A percentile compares a stretch with the other conserved stretches of the same genome.
Evolutionary conservation across 1,140 invertebrate genomes (phyloP).

Genomic region (Nephila pilipes): DNA sequence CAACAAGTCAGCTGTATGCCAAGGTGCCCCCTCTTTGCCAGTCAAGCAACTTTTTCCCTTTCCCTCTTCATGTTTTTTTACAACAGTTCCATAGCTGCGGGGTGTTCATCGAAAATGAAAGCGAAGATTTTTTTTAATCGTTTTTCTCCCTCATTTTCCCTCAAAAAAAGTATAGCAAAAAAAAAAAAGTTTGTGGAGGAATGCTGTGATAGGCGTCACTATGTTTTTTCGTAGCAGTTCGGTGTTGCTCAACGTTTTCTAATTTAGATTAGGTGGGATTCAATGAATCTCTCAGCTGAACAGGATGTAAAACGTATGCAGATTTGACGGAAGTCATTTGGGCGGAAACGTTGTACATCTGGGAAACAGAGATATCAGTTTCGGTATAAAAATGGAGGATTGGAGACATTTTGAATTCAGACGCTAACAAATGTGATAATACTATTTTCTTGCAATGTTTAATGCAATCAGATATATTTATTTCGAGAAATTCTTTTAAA

Average conservation of each 20-base stretch:
- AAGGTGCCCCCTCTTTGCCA: constrained; percentile 1
- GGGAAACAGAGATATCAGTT: constrained; percentile 11
- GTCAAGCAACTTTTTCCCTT: constrained; percentile 30
- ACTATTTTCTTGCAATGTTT: no score
- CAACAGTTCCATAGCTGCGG: background rate
- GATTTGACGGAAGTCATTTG: background rate
- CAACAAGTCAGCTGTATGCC: background rate
- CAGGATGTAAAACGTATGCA: constrained; percentile 1
- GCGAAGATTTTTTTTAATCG: background rate
- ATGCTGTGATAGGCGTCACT: background rate
- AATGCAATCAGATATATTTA: no score
- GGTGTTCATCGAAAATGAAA: constrained; percentile 6
- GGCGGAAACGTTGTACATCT: background rate
- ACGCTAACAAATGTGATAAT: no score
- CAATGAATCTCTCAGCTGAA: background rate
- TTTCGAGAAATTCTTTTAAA: no score
- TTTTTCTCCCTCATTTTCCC: background rate
- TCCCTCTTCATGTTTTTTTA: background rate
- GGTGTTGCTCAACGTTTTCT: background rate
- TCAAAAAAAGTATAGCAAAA: background rate
- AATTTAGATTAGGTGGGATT: background rate
- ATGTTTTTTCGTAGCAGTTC: background rate
- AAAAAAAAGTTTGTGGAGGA: background rate
- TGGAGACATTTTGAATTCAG: background rate
- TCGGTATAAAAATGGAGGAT: background rate